A percentile compares a stretch with the other conserved stretches of the same genome.
Evolutionary conservation across 1,140 invertebrate species (phyloP).

Genomic region (Drosophila nikananu): DNA sequence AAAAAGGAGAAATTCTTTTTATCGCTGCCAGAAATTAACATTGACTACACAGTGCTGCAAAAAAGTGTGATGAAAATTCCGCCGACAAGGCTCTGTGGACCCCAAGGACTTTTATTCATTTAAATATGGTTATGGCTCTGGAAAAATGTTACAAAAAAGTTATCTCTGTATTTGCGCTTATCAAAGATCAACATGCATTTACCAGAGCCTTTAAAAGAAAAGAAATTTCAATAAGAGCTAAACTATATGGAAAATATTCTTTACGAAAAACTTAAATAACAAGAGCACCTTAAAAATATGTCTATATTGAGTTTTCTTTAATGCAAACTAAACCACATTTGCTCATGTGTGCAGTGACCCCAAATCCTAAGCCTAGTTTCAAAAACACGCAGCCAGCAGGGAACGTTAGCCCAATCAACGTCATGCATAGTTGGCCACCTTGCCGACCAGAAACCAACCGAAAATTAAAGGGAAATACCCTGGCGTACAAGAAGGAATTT

Average conservation of each 20-base stretch:
- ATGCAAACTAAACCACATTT: neutral
- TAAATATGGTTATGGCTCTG: neutral
- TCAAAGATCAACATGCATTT: neutral
- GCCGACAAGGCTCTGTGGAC: too few species aligned
- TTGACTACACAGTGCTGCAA: slow-evolving; percentile 39
- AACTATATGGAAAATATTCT: too few species aligned
- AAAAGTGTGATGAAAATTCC: slow-evolving; percentile 9
- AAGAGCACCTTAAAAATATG: neutral
- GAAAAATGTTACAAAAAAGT: neutral
- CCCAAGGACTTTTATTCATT: neutral
- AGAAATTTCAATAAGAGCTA: neutral
- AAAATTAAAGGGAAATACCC: slow-evolving; percentile 38
- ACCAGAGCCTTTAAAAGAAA: neutral
- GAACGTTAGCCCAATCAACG: slow-evolving; percentile 50
- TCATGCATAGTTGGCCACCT: slow-evolving; percentile 46
- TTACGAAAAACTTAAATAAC: neutral
- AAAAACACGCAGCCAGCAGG: slow-evolving; percentile 15
- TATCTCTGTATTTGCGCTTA: neutral
- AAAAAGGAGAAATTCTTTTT: slow-evolving; percentile 30
- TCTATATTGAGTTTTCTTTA: neutral
- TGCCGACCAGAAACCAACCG: slow-evolving; percentile 16
- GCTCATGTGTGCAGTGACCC: slow-evolving; percentile 7
- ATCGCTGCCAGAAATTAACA: slow-evolving; percentile 38
- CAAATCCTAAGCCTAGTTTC: slow-evolving; percentile 9
- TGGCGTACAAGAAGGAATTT: slow-evolving; percentile 4